These are phyloP conservation scores for Ichneumoninae sp. DNA, from an alignment of 2,888 invertebrate genomes.

Conservation along the genomic window DNA sequence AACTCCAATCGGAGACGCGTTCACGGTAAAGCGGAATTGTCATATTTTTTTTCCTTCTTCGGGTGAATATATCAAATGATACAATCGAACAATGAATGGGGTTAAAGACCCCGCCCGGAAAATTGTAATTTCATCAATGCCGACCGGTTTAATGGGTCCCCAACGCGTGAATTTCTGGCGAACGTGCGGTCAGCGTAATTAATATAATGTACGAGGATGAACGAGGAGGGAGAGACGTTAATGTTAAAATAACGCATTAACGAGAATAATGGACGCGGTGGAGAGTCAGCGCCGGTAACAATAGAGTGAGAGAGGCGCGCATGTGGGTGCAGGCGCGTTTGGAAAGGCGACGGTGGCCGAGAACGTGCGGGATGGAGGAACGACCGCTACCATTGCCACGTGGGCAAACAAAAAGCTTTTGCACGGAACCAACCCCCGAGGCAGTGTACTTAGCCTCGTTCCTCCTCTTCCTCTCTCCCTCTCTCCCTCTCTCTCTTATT, in stretches of 20 bases:
- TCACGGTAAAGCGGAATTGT: not conserved
- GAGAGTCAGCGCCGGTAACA: conserved; percentile 35
- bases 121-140: conserved; percentile 43
- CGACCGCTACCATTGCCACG: conserved; percentile 56
- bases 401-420: conserved; percentile 71
- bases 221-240: conserved; percentile 57
- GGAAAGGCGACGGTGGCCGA: conserved; percentile 1
- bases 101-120: conserved; percentile 14
- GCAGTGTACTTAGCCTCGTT: conserved; percentile 68
- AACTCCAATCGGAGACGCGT: conserved; percentile 2
- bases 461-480: conserved; percentile 40
- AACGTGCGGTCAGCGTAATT: conserved; percentile 72
- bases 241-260: conserved; percentile 76
- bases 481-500: not conserved
- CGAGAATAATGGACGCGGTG: conserved; percentile 70
- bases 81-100: not conserved
- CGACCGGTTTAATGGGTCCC: conserved; percentile 36
- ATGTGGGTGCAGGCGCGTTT: conserved; percentile 12
- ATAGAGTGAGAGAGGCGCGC: conserved; percentile 1
- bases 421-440: conserved; percentile 69
- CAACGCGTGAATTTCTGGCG: conserved; percentile 24
- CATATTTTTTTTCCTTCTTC: no score
- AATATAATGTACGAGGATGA: conserved; percentile 72
- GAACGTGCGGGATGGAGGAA: conserved; percentile 29
- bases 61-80: not conserved